phyloP scores from a whole-genome alignment of 2,888 invertebrate species.

The Mermis nigrescens region DNA sequence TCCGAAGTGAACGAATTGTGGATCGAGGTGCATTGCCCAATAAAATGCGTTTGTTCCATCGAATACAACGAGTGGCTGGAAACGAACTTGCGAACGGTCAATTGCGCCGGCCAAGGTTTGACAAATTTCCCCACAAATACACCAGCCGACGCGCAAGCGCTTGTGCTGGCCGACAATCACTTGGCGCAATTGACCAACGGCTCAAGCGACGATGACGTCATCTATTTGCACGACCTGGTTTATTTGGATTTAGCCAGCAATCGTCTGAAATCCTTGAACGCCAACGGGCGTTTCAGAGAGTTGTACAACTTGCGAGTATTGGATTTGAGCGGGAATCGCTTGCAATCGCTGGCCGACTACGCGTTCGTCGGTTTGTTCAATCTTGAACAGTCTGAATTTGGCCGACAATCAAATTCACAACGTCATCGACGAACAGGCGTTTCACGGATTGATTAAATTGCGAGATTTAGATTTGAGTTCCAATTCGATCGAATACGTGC shows the following conservation, averaged over 20 bases:
- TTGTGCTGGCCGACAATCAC: conserved; percentile 31
- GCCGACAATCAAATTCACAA: conserved; percentile 26
- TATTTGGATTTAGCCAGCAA: conserved; percentile 33
- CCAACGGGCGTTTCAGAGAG: conserved; percentile 16
- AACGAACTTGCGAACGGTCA: conserved; percentile 23
- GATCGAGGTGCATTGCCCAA: conserved; percentile 9
- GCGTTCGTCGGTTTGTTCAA: conserved; percentile 33
- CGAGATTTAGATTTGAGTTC: conserved; percentile 30
- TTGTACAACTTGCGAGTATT: conserved; percentile 29
- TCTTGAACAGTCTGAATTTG: conserved; percentile 30
- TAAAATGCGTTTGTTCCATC: conserved; percentile 17
- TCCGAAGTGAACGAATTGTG: no score
- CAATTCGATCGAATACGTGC: conserved; percentile 20
- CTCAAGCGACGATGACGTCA: conserved; percentile 27
- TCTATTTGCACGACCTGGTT: conserved; percentile 28
- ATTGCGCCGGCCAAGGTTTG: conserved; percentile 30
- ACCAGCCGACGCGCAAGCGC: conserved; percentile 28
- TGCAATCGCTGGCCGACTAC: conserved; percentile 32
- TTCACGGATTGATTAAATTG: conserved; percentile 24
- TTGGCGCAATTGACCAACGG: conserved; percentile 30
- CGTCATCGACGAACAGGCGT: conserved; percentile 27
- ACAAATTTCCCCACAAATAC: conserved; percentile 26
- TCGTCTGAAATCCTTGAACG: conserved; percentile 19
- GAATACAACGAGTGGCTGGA: conserved; percentile 13
- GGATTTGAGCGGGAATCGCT: conserved; percentile 30